Evolutionary conservation across 2,888 invertebrate species (phyloP).

Genomic region (Formica aserva): DNA sequence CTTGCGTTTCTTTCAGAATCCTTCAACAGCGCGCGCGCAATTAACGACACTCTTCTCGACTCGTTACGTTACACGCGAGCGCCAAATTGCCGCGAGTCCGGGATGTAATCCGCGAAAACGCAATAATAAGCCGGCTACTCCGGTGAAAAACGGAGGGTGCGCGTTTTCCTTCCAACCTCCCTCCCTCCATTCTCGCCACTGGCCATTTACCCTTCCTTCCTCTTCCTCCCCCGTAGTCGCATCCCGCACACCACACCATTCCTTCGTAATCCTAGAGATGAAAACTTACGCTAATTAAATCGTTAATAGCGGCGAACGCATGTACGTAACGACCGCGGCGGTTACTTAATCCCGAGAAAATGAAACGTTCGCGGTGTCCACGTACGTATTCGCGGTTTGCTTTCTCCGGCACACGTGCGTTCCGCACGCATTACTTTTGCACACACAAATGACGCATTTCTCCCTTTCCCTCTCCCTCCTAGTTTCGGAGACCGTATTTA

Average conservation of each 20-base stretch:
- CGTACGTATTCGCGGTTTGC: constrained; percentile 74
- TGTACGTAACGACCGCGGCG: constrained; percentile 81
- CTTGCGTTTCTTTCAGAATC: constrained; percentile 26
- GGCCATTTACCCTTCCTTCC: constrained; percentile 36
- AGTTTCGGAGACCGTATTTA: constrained; percentile 35
- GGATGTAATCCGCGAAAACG: constrained; percentile 77
- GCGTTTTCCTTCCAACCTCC: constrained; percentile 59
- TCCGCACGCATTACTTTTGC: constrained; percentile 8
- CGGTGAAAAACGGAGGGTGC: constrained; percentile 75
- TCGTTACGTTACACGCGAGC: constrained; percentile 65
- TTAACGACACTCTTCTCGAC: constrained; percentile 53
- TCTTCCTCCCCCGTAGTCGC: constrained; percentile 8
- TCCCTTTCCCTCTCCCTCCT: not conserved
- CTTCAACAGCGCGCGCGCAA: constrained; percentile 41
- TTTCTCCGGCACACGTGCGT: constrained; percentile 66
- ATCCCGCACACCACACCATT: not conserved
- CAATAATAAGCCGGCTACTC: constrained; percentile 79
- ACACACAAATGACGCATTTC: constrained; percentile 46
- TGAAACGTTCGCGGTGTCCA: constrained; percentile 79
- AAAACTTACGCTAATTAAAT: constrained; percentile 86
- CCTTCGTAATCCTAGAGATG: constrained; percentile 82
- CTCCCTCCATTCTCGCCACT: constrained; percentile 27
- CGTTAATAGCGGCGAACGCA: constrained; percentile 83
- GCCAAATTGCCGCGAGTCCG: constrained; percentile 77
- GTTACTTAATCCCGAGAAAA: constrained; percentile 85